Base-by-base conservation (phyloP, 2,888 invertebrate species). In the Coelopa pilipes region DNA sequence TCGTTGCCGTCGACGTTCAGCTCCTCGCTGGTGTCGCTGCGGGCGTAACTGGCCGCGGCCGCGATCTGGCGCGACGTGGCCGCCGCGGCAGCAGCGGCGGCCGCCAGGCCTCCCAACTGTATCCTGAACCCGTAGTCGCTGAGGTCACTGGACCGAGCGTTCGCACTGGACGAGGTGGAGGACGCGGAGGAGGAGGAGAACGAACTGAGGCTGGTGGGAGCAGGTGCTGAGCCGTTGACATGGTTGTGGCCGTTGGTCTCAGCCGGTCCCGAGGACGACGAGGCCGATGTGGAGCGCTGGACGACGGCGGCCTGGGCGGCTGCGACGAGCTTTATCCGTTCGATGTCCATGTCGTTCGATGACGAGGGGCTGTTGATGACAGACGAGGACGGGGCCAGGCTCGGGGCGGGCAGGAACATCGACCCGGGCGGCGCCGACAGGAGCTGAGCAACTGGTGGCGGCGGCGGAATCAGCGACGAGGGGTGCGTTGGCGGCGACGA, bases 81-180 rank as follows among this genome's bases (percentile, higher is more conserved):
- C 3, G 86, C 86, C 17, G 86, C 87, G 5, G 87, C 85, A 7
- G 86, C 86, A 12, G 87, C 86, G 13, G 86, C 87, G n/a, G 87
- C 84, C 46, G 88, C 85, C 76, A 88, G 80, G 7, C 88, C 88
- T 49, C 88, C 88, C 78, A 88, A 80, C 76, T 88, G 88, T 87
- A 88, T 88, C 84, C 88, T 84, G 80, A 88, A 88, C 50, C 88
- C 88, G 76, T 87, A 88, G 81, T 88, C 88, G 69, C 87, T 87
- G 76, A 88, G 81, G 78, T 88, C 87, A 53, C 83, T 80, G 19
- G 79, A 24, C 73, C 65, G 75, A 34, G 75, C 77, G 49, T 79
- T 74, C 59, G 80, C 47, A 15, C 66, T 47, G 5, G 78, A 55
- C 15, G 75, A 76, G 45, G 82, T 76, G 19, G 81, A 79, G n/a